phyloP scores from a whole-genome alignment of 2,888 invertebrate species.

The Gastrophysa polygoni region DNA sequence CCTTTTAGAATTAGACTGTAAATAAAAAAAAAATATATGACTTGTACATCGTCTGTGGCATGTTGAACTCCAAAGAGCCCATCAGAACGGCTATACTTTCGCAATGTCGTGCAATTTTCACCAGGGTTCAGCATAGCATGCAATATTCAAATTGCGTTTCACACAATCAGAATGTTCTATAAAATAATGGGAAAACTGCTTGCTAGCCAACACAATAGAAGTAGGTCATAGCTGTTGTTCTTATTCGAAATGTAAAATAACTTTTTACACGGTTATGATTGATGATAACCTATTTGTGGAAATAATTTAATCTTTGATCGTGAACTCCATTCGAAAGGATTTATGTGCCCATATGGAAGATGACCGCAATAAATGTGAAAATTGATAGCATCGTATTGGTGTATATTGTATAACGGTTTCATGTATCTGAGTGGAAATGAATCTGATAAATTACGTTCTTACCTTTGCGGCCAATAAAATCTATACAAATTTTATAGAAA shows the following conservation, averaged over 20 bases:
- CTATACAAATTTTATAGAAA: too few species aligned
- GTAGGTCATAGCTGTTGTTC: background rate
- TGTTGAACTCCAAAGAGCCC: too few species aligned
- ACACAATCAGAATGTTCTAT: background rate
- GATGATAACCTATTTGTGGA: background rate
- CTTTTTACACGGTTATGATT: background rate
- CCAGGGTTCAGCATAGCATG: background rate
- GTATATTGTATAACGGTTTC: background rate
- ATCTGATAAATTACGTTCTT: background rate
- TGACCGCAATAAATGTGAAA: background rate
- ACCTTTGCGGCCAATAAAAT: too few species aligned
- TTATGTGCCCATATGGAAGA: background rate
- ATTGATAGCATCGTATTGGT: background rate
- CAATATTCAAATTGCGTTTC: slow-evolving; percentile 2
- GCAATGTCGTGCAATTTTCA: too few species aligned
- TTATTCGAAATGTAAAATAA: background rate
- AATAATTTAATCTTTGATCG: background rate
- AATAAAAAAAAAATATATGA: too few species aligned
- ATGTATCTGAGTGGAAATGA: background rate
- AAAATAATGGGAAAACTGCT: slow-evolving; percentile 1
- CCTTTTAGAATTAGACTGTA: too few species aligned
- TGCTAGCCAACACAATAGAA: background rate
- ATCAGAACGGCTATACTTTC: too few species aligned
- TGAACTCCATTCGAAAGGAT: background rate
- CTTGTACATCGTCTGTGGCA: too few species aligned